Evolutionary conservation across 2,113 vertebrate genomes (phyloP), one percentile per base, ranked within the genome.

Genomic region (Aythya baeri): DNA sequence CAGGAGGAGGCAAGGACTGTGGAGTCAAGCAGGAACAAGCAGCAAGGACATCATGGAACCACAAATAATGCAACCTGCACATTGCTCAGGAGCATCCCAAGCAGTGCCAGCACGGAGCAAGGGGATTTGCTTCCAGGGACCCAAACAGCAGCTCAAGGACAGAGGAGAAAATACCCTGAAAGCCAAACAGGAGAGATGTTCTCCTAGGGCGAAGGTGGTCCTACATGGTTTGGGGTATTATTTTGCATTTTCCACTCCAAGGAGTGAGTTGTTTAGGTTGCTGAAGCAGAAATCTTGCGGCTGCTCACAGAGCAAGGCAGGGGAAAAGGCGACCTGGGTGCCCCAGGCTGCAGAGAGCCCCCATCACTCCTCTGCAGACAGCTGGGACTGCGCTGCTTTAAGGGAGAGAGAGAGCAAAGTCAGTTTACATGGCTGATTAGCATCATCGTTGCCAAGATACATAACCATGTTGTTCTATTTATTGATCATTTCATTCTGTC

Each of bases 401-500:
- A 83, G 46, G 72, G 54, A 59, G 59, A 61, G 81, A 58, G 67
- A 57, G 55, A 73, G 70, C 52, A 72, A 57, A 88, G 73, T 29
- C 62, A 1, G 66, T 62, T 90, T 91, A 73, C 77, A 82, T 62
- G 66, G 83, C 18, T 93, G 79, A 93, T 82, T 41, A 94, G 67
- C 83, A 95, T 84, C 80, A 7, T 82, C 0, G 92, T 96, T 95
- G 96, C 94, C 94, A 95, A 95, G 94, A 92, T 84, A 96, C 90
- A 3, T 79, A 86, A 68, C 77, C 77, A 25, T 26, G 65, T 75
- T 84, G 49, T 77, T 92, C 66, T 72, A 20, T 77, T 43, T 86
- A 95, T 94, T 78, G 90, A 96, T 95, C 86, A 78, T 91, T 90
- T 94, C 31, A 34, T 61, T 46, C 79, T 50, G 49, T 10, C 70